A percentile compares a stretch with the other conserved stretches of the same genome.
These are phyloP conservation scores for Hydractinia echinata DNA, from an alignment of 30 jellyfish, hydroid and myxozoan genomes.

Conservation along the genomic window DNA sequence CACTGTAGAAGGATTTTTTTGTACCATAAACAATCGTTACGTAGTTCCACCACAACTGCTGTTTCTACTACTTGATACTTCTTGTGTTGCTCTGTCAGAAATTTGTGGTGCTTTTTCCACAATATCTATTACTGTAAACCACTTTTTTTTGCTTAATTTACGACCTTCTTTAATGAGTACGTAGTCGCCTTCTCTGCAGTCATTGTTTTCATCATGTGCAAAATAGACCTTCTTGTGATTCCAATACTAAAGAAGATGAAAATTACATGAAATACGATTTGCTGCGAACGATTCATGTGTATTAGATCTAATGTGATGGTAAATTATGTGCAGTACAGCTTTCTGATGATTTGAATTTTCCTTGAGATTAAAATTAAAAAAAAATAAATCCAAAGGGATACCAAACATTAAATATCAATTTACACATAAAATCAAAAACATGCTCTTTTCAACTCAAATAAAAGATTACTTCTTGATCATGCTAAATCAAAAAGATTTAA, in stretches of 20 bases:
- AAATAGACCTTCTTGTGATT: slow-evolving; percentile 60
- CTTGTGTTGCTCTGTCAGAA: neutral
- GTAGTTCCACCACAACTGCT: too few relatives aligned
- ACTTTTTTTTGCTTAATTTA: slow-evolving; percentile 62
- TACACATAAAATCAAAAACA: neutral
- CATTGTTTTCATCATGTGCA: slow-evolving; percentile 88
- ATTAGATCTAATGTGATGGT: too few relatives aligned
- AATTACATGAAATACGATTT: neutral
- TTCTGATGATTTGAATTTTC: neutral
- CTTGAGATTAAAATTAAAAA: neutral
- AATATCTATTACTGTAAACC: slow-evolving; percentile 58
- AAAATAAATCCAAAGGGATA: neutral
- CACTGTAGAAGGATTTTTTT: too few relatives aligned
- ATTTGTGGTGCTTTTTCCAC: slow-evolving; percentile 82
- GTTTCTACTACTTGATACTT: too few relatives aligned
- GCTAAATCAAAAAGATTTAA: neutral
- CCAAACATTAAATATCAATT: neutral
- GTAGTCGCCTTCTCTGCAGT: slow-evolving; percentile 86
- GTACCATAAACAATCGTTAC: too few relatives aligned
- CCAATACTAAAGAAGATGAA: slow-evolving; percentile 77
- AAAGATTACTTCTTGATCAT: too few relatives aligned
- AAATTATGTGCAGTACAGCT: too few relatives aligned
- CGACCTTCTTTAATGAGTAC: slow-evolving; percentile 81
- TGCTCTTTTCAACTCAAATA: neutral
- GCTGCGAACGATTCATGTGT: too few relatives aligned